These are phyloP conservation scores for Corvus moneduloides DNA, from an alignment of 2,113 vertebrate species.

Conservation along the genomic window DNA sequence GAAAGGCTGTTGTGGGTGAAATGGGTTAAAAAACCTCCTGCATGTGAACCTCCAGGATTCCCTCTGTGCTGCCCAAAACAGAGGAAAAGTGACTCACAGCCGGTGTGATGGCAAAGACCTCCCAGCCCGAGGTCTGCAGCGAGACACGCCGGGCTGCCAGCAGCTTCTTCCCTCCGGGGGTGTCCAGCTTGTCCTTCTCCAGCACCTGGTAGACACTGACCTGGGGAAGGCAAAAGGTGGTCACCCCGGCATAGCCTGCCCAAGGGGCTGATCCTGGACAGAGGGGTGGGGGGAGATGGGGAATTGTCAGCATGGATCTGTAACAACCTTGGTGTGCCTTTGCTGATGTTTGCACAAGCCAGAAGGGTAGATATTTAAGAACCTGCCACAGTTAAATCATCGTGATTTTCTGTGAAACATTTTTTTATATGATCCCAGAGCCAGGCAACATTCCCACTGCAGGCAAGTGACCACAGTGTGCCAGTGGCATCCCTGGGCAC, in stretches of 20 bases:
- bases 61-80: not conserved
- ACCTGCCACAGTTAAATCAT: not conserved
- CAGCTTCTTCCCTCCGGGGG: constrained; percentile 72
- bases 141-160: constrained; percentile 82
- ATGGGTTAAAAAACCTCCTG: not conserved
- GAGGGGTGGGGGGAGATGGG: not conserved
- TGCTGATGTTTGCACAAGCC: not conserved
- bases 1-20: not conserved
- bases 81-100: constrained; percentile 76
- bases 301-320: not conserved
- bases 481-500: not conserved
- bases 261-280: fast-evolving
- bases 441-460: fast-evolving
- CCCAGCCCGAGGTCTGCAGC: constrained; percentile 84
- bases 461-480: not conserved
- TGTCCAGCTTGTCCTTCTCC: constrained; percentile 57
- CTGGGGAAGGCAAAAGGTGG: constrained; percentile 46
- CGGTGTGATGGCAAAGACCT: constrained; percentile 86
- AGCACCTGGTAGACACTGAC: constrained; percentile 86
- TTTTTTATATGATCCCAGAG: not conserved
- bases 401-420: not conserved
- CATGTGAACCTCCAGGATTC: not conserved
- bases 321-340: not conserved
- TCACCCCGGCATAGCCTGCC: not conserved
- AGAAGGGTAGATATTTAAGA: not conserved